phyloP scores from a whole-genome alignment of 1,140 invertebrate genomes.

The Probaryconus sp. region DNA sequence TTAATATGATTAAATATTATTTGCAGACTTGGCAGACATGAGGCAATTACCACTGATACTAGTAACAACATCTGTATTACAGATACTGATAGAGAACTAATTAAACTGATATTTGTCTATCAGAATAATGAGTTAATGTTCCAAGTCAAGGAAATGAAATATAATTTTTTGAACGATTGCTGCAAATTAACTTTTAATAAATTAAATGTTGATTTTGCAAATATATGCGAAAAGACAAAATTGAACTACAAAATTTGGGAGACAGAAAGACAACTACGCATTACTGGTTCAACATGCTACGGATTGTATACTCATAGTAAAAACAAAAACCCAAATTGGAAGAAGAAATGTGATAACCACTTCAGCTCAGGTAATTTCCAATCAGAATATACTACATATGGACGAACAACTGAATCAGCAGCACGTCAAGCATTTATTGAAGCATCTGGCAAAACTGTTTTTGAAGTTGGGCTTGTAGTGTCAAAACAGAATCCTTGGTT shows the following conservation, averaged over 20 bases:
- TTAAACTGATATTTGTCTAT: conserved; percentile 10
- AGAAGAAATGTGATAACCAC: background rate
- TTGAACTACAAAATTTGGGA: background rate
- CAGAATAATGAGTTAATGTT: conserved; percentile 5
- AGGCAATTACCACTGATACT: background rate
- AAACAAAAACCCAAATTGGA: conserved; percentile 1
- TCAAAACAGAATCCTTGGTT: conserved; percentile 29
- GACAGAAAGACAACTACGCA: background rate
- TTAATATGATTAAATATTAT: no score
- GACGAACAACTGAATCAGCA: background rate
- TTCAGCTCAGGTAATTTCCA: conserved; percentile 4
- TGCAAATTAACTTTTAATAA: background rate
- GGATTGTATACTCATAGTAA: background rate
- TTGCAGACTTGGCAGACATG: conserved; percentile 28
- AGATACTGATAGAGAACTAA: background rate
- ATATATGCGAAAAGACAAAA: background rate
- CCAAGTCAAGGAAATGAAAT: background rate
- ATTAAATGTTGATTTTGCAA: background rate
- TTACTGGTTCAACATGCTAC: background rate
- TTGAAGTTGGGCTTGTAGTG: conserved; percentile 8
- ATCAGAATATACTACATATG: background rate
- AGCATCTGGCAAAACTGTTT: background rate
- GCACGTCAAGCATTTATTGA: background rate
- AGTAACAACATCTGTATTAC: background rate
- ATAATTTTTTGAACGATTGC: background rate